Evolutionary conservation across 2,888 invertebrate species (phyloP), one percentile per base, ranked within the genome.

Genomic region (Thereva unica): DNA sequence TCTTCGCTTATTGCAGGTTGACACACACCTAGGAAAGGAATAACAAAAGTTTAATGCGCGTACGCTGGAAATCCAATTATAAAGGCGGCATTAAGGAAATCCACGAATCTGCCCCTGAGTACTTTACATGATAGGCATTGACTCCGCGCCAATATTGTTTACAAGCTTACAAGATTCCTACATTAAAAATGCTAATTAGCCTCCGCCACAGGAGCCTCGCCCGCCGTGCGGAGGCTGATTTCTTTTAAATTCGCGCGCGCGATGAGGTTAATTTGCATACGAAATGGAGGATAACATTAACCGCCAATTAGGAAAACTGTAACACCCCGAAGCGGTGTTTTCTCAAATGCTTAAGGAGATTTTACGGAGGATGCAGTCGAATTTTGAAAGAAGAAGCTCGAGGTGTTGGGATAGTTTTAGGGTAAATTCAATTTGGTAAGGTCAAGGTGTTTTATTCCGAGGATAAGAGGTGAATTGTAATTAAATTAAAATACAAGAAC

Each of bases 231-330:
- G 59, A 50, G 41, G 40, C 59, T 64, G 64, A 67, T 65, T 64
- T 64, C 69, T 55, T 50, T 54, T 55, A 69, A 69, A 69, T 67
- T 56, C 65, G 65, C 64, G 67, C 56, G 63, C 50, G 57, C 63
- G 53, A 23, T 23, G 64, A 64, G 66, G 57, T 64, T 69, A 12
- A 69, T 69, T 69, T 69, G 69, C 69, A 69, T 69, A 68, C 61
- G 68, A 68, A 69, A 68, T 69, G 69, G 76, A 75, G 76, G 76
- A 76, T 77, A 78, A 78, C 79, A 75, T 75, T 76, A 76, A 75
- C 74, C 74, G 77, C 78, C 80, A 80, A 80, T 80, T 80, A 80
- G 80, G 78, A 64, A 76, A 76, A 78, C 78, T 79, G 79, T 79
- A 79, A 77, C 76, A 75, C 74, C 38, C 49, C 49, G 45, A 49